Evolutionary conservation across 64 coral and sea anemone genomes (phyloP).

Genomic region (Dendrophyllia cribrosa): DNA sequence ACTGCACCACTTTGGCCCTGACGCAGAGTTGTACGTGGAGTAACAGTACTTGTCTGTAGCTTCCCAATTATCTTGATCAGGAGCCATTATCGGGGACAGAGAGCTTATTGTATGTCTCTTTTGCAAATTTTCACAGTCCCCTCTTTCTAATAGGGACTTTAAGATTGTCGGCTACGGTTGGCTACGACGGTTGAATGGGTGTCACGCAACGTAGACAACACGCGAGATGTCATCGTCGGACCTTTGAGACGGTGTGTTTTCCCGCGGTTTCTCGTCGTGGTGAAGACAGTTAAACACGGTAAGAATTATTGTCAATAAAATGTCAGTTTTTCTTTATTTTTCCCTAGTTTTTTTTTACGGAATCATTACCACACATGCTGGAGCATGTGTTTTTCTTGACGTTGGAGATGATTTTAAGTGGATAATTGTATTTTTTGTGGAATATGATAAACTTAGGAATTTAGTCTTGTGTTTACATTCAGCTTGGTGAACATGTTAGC

Average conservation of each 20-base stretch:
- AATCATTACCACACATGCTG: neutral
- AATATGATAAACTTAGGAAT: neutral
- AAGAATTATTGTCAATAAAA: conserved; percentile 3
- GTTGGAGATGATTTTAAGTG: neutral
- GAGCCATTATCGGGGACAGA: too few relatives aligned
- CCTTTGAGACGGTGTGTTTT: conserved; percentile 26
- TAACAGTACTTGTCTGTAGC: too few relatives aligned
- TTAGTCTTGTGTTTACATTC: neutral
- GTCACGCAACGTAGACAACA: neutral
- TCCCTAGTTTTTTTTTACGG: neutral
- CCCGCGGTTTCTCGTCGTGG: conserved; percentile 27
- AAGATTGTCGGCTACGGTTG: conserved; percentile 18
- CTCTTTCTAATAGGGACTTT: conserved; percentile 1
- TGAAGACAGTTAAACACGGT: conserved; percentile 29
- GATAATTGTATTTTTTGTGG: conserved; percentile 1
- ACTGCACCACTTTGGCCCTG: too few relatives aligned
- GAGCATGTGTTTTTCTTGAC: neutral
- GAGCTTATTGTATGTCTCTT: too few relatives aligned
- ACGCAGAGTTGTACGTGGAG: too few relatives aligned
- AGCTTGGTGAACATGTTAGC: neutral
- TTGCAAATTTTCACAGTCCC: too few relatives aligned
- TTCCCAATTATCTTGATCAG: too few relatives aligned
- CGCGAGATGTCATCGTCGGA: neutral
- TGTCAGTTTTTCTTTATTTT: neutral
- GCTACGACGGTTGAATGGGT: neutral